Conservation (phyloP, 2,113 vertebrate genomes). For the Cyprinus carpio region DNA sequence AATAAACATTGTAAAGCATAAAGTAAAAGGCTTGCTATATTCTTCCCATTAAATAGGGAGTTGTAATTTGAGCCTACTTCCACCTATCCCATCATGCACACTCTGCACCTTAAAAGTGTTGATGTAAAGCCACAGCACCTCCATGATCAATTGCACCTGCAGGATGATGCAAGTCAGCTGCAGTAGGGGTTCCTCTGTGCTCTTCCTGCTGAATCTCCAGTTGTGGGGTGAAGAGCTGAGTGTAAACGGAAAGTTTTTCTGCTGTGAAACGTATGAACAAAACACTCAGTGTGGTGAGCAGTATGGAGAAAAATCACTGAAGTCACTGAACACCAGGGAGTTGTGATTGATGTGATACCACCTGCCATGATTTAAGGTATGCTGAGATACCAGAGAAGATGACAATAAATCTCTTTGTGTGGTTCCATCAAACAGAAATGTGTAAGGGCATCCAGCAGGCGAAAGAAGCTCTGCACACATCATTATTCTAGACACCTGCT, state of each 20-base stretch:
- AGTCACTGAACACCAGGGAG: conserved; percentile 3
- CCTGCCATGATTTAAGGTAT: conserved; percentile 66
- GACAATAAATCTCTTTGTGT: conserved; percentile 61
- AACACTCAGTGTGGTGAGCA: not conserved
- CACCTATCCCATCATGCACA: not conserved
- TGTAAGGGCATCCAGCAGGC: conserved; percentile 12
- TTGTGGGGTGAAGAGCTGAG: not conserved
- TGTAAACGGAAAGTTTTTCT: not conserved
- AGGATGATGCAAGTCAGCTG: conserved; percentile 26
- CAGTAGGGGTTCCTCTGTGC: not conserved
- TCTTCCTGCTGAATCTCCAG: not conserved
- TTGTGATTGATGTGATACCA: conserved; percentile 69
- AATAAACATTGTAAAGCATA: not conserved
- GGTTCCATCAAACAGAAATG: conserved; percentile 50
- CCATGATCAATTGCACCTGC: conserved; percentile 22
- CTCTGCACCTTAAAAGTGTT: conserved; percentile 8
- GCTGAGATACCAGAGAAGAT: conserved; percentile 66
- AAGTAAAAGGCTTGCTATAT: not conserved
- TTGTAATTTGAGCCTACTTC: not conserved
- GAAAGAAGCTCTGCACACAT: conserved; percentile 1
- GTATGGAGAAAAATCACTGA: not conserved
- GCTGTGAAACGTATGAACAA: conserved; percentile 2
- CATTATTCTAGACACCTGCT: not conserved
- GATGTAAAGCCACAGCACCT: not conserved
- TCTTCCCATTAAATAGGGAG: not conserved